Evolutionary conservation across 1,140 invertebrate species (phyloP), one percentile per base, ranked within the genome.

Genomic region (Spodoptera litura): DNA sequence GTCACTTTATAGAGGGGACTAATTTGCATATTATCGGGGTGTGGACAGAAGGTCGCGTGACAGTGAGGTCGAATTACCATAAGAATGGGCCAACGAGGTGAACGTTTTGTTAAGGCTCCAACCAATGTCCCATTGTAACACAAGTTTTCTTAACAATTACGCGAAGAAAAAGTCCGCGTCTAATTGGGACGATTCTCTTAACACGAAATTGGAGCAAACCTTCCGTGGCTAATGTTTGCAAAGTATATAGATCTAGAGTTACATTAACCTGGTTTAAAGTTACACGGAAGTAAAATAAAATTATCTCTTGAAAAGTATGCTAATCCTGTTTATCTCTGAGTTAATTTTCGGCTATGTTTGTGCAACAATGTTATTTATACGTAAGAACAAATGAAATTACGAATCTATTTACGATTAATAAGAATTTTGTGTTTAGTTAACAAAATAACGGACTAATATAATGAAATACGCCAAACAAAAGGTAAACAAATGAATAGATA

Each of bases 11-110:
- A 88, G 87, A 87, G 62, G 84, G 81, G 55, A 59, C 80, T 84
- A 84, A 93, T 93, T 91, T 89, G 89, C 91, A 93, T 93, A 88
- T 91, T 93, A 93, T 93, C 90, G 84, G 87, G 84, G 87, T 85
- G 88, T 88, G 87, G 89, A 90, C 90, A 92, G 91, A 91, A 89
- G 88, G 89, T 89, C 87, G 87, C 88, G 89, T 91, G 89, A 90
- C 89, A 87, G 81, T 87, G 79, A 87, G 77, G 82, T 78, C 80
- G 76, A 88, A 93, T 93, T 93, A 91, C 82, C 91, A 93, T 93
- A 89, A 91, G 87, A 93, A 91, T 93, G 85, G 87, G 80, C 85
- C 87, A 89, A 89, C 88, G 87, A 88, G 85, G 84, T 87, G 87
- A 90, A 88, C 82, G 83, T 87, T 88, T 88, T 86, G 83, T 87